Percentiles rank a stretch among this genome's conserved stretches.
These are phyloP conservation scores for Jacana jacana DNA, from an alignment of 2,113 vertebrate genomes.

Conservation along the genomic window DNA sequence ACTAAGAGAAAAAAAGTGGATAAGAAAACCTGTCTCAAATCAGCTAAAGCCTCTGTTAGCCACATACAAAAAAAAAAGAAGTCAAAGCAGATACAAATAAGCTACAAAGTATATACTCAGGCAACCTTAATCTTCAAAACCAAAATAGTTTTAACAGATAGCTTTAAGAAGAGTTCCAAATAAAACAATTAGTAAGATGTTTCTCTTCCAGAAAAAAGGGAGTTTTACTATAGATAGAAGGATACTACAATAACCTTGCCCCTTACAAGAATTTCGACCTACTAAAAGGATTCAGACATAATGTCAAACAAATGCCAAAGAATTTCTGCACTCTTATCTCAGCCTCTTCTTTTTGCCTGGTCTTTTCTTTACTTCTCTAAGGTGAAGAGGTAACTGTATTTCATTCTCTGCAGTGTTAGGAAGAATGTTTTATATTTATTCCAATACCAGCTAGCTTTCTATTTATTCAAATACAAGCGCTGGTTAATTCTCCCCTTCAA, in stretches of 20 bases:
- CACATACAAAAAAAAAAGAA: background rate
- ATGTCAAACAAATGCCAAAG: background rate
- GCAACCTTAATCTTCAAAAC: background rate
- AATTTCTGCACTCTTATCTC: background rate
- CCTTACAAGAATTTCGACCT: background rate
- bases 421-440: background rate
- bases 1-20: background rate
- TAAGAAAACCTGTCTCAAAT: background rate
- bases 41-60: background rate
- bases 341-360: background rate
- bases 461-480: background rate
- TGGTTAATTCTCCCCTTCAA: background rate
- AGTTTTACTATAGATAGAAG: background rate
- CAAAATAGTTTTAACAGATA: background rate
- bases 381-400: background rate
- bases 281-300: background rate
- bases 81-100: background rate
- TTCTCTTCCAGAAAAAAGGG: background rate
- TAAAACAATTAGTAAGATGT: background rate
- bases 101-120: background rate
- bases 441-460: background rate
- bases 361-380: background rate
- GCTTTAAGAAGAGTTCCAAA: background rate
- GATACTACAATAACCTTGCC: background rate
- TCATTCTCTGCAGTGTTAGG: background rate